Evolutionary conservation across 1,140 invertebrate species (phyloP).

Genomic region (Zaprionus kolodkinae): DNA sequence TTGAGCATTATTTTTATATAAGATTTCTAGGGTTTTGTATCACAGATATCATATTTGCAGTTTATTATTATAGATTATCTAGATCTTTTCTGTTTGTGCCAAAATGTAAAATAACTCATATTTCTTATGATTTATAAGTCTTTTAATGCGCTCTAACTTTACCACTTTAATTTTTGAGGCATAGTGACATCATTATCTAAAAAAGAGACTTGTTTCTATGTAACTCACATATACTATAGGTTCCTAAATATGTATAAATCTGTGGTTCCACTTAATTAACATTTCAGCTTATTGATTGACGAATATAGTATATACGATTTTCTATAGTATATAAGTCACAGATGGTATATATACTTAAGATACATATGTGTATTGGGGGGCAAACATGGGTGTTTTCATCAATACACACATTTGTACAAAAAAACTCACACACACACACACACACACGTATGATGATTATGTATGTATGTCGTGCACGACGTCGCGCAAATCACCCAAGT

Average conservation of each 20-base stretch:
- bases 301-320: not conserved
- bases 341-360: slow-evolving; percentile 13
- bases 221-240: not conserved
- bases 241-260: not conserved
- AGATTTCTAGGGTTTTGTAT: too few species aligned
- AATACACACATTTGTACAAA: slow-evolving; percentile 4
- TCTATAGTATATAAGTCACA: too few species aligned
- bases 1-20: too few species aligned
- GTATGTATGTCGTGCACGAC: slow-evolving; percentile 54
- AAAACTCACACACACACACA: not conserved
- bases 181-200: not conserved
- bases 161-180: not conserved
- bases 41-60: too few species aligned
- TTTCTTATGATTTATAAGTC: not conserved
- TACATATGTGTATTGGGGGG: not conserved
- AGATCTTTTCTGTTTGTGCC: too few species aligned
- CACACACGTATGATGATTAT: slow-evolving; percentile 16
- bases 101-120: too few species aligned
- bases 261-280: not conserved
- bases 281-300: not conserved
- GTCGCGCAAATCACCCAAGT: slow-evolving; percentile 78
- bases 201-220: too few species aligned
- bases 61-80: too few species aligned
- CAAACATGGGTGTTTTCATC: slow-evolving; percentile 1
- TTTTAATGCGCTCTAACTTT: not conserved